Base-by-base conservation (phyloP, 1,140 invertebrate species). In the Battus philenor region DNA sequence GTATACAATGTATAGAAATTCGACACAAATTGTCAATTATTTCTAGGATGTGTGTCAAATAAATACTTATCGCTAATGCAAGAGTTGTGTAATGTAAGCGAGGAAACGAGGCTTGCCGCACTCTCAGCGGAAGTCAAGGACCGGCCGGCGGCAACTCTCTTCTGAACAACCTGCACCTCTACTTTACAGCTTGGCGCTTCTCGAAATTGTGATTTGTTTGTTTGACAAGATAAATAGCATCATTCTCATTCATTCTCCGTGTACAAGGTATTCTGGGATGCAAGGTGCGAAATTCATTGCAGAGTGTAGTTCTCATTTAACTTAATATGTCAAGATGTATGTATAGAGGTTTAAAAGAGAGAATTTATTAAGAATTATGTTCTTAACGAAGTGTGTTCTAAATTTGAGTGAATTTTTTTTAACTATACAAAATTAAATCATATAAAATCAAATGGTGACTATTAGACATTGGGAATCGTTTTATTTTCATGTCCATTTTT, bases 201-300 rank as follows among this genome's bases (percentile, higher is more conserved):
- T 47, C 47, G n/a, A 38, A 33, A 53, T 53, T 56, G 54, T 56
- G 57, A 50, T 48, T 45, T 56, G 54, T 56, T 54, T 60, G 57
- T 68, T 67, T 65, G 63, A 66, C 36, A 68, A 58, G 54, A 74
- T 60, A 67, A 67, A 71, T 64, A 59, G 55, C 54, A 53, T 34
- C 43, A 49, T 64, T 36, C 54, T n/a, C n/a, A n/a, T n/a, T n/a
- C n/a, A n/a, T n/a, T n/a, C n/a, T 31, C 30, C 49, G 32, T 59
- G 49, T n/a, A n/a, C n/a, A n/a, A n/a, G n/a, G n/a, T n/a, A n/a
- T n/a, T 49, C 46, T 43, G 30, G 20, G 26, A 50, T 39, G 8
- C 39, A 50, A 54, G 29, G 50, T 51, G 45, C 43, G 43, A 41
- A 31, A n/a, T n/a, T n/a, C n/a, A n/a, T n/a, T n/a, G n/a, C n/a